Conservation (phyloP, 2,797 vertebrate genomes). For the Anisognathus igniventris region DNA sequence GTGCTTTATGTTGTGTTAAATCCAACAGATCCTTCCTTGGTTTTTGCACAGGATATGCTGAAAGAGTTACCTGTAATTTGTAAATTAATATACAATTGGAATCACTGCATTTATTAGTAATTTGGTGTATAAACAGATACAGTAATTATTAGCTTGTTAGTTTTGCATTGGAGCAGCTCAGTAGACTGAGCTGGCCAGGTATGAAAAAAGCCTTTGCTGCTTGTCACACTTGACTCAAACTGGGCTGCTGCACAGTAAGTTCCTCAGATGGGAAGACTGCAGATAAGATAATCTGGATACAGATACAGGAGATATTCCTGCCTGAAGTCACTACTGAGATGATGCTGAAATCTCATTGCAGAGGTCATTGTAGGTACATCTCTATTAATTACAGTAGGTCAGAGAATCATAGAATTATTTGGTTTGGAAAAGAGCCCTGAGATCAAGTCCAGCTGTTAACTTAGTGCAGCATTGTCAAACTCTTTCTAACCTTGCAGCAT, state of each 20-base stretch:
- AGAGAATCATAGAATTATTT: neutral
- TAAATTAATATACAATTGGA: neutral
- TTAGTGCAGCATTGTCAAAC: neutral
- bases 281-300: neutral
- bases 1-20: neutral
- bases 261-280: neutral
- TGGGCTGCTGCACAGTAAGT: neutral
- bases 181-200: neutral
- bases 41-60: neutral
- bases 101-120: neutral
- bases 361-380: neutral
- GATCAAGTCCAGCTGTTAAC: neutral
- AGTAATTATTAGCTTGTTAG: neutral
- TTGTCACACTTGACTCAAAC: neutral
- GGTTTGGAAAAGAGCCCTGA: neutral
- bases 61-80: neutral
- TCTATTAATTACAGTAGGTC: neutral
- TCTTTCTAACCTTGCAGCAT: neutral
- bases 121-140: neutral
- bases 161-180: neutral
- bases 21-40: neutral
- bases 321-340: neutral
- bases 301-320: neutral
- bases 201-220: neutral
- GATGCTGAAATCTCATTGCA: neutral